A percentile compares a stretch with the other conserved stretches of the same genome.
phyloP scores from a whole-genome alignment of 2,797 vertebrate species.

The Gobio occitaniae region DNA sequence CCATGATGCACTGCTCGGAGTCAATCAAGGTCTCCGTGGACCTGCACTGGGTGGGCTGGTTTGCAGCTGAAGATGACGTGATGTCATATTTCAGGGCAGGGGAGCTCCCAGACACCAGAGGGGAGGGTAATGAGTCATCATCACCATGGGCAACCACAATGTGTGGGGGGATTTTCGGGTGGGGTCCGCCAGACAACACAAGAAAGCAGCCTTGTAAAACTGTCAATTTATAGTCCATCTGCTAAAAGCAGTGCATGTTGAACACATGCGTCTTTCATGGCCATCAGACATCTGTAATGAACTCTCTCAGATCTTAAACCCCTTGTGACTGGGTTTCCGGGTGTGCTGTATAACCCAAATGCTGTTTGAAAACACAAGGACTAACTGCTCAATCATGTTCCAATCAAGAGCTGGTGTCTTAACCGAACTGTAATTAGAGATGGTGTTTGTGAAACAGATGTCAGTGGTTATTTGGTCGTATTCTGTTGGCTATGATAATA shows the following conservation, averaged over 20 bases:
- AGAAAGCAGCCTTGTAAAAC: slow-evolving; percentile 56
- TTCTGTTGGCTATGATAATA: slow-evolving; percentile 63
- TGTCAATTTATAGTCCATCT: slow-evolving; percentile 56
- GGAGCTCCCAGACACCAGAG: slow-evolving; percentile 68
- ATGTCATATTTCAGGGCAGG: slow-evolving; percentile 73
- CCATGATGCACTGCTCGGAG: slow-evolving; percentile 28
- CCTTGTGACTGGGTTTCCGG: slow-evolving; percentile 57
- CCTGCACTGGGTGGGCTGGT: slow-evolving; percentile 60
- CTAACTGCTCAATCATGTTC: slow-evolving; percentile 64
- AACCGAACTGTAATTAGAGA: slow-evolving; percentile 76
- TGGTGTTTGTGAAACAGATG: slow-evolving; percentile 73
- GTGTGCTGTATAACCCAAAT: slow-evolving; percentile 65
- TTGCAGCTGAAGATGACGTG: slow-evolving; percentile 73
- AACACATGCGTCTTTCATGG: slow-evolving; percentile 59
- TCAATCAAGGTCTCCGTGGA: slow-evolving; percentile 40
- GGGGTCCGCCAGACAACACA: slow-evolving; percentile 57
- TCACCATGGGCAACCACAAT: slow-evolving; percentile 62
- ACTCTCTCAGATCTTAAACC: slow-evolving; percentile 65
- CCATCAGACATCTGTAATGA: slow-evolving; percentile 57
- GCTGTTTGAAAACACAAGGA: slow-evolving; percentile 61
- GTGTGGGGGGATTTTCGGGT: slow-evolving; percentile 52
- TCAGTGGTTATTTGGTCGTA: slow-evolving; percentile 58
- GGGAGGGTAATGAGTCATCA: slow-evolving; percentile 69
- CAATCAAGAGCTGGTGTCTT: slow-evolving; percentile 69
- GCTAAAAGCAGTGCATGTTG: slow-evolving; percentile 66